A percentile compares a stretch with the other conserved stretches of the same genome.
Evolutionary conservation across 2,797 vertebrate genomes (phyloP).

Genomic region (Mormyrus hasselquistii): DNA sequence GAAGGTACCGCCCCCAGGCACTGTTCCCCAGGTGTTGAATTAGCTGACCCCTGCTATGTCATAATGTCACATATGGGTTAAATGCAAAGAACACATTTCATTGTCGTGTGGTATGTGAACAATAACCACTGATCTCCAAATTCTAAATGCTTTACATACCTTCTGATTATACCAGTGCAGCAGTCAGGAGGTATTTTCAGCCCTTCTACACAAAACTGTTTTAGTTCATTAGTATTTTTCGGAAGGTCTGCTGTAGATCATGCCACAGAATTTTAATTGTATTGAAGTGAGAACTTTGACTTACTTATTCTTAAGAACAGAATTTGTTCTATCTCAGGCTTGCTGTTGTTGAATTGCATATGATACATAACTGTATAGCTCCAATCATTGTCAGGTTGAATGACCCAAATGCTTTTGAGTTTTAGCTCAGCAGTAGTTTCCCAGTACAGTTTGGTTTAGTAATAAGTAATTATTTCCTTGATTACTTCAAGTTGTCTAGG

Average conservation of each 20-base stretch:
- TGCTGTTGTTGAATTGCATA: neutral
- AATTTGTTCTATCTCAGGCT: neutral
- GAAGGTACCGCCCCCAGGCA: too few relatives aligned
- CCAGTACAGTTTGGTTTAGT: neutral
- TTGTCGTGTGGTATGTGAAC: too few relatives aligned
- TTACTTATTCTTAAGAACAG: neutral
- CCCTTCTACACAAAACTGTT: neutral
- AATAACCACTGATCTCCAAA: neutral
- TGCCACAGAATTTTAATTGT: neutral
- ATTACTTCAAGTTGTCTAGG: neutral
- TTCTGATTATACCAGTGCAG: neutral
- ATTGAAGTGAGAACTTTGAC: neutral
- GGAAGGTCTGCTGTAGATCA: neutral
- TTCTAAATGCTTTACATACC: neutral
- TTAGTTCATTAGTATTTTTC: neutral
- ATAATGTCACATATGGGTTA: too few relatives aligned
- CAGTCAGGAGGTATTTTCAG: neutral
- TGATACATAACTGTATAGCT: neutral
- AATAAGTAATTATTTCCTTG: neutral
- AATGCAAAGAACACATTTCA: too few relatives aligned
- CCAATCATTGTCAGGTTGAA: neutral
- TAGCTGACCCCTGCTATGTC: too few relatives aligned
- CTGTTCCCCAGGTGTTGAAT: too few relatives aligned
- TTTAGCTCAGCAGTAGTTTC: neutral
- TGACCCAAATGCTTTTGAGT: neutral